A percentile compares a stretch with the other conserved stretches of the same genome.
These are phyloP conservation scores for Scaptomyza cyrtandrae DNA, from an alignment of 2,888 invertebrate genomes.

Conservation along the genomic window DNA sequence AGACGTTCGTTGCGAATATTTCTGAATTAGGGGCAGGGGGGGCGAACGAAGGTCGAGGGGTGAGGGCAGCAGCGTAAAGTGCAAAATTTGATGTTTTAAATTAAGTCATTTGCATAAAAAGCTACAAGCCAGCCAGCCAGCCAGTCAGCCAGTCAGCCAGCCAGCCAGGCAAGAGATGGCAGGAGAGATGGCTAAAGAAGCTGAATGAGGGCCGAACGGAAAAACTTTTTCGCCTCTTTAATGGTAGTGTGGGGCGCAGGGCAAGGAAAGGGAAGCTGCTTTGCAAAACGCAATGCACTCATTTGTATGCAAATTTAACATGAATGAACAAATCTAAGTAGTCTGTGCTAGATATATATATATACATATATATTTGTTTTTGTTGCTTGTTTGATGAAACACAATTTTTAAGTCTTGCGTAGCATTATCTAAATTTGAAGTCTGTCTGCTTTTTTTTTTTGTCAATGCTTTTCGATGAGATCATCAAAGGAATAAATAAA, in stretches of 20 bases:
- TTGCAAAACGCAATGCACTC: constrained; percentile 50
- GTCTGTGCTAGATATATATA: constrained; percentile 22
- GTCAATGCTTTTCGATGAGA: constrained; percentile 7
- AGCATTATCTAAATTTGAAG: constrained; percentile 15
- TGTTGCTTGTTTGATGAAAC: background rate
- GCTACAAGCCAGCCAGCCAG: constrained; percentile 4
- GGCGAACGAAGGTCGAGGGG: background rate
- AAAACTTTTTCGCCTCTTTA: constrained; percentile 13
- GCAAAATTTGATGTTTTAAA: constrained; percentile 75
- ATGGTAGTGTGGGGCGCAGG: background rate
- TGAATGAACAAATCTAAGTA: constrained; percentile 56
- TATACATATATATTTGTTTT: background rate
- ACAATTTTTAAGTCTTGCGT: constrained; percentile 1
- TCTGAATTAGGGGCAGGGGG: background rate
- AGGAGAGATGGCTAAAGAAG: constrained; percentile 5
- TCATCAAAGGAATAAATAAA: constrained; percentile 18
- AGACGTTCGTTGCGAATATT: constrained; percentile 35
- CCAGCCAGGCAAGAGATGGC: background rate
- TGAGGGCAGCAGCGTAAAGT: constrained; percentile 43
- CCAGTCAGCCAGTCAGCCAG: too few relatives aligned
- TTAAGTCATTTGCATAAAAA: constrained; percentile 74
- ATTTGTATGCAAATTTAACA: constrained; percentile 61
- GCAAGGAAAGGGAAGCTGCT: background rate
- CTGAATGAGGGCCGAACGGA: constrained; percentile 7
- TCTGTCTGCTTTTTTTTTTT: background rate